phyloP scores from a whole-genome alignment of 2,113 vertebrate genomes.

The Lamprotornis superbus region DNA sequence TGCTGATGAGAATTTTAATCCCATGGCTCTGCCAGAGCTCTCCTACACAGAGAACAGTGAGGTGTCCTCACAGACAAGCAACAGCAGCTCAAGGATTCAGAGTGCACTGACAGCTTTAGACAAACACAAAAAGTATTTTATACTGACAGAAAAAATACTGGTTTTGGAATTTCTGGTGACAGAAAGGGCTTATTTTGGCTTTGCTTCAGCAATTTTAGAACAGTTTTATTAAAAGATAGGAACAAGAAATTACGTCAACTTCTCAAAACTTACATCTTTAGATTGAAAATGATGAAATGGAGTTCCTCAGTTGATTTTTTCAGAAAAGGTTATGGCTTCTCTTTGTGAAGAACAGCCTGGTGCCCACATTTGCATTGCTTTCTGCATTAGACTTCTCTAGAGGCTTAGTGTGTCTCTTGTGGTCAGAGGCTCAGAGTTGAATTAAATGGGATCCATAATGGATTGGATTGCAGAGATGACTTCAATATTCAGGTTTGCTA shows the following conservation, averaged over 20 bases:
- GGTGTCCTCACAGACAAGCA: background rate
- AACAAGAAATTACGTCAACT: background rate
- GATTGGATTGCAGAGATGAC: background rate
- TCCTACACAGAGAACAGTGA: background rate
- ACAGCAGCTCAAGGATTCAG: background rate
- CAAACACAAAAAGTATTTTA: background rate
- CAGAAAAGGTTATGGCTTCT: background rate
- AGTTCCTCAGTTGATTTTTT: background rate
- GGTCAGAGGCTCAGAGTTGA: background rate
- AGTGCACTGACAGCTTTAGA: background rate
- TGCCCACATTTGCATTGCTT: background rate
- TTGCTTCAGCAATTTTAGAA: background rate
- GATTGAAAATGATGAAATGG: background rate
- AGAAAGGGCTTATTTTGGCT: background rate
- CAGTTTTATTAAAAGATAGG: background rate
- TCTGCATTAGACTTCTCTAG: background rate
- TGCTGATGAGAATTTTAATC: background rate
- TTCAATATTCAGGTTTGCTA: background rate
- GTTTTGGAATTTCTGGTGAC: background rate
- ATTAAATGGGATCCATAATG: background rate
- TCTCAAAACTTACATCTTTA: background rate
- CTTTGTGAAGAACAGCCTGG: background rate
- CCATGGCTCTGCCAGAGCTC: background rate
- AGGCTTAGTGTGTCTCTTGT: background rate
- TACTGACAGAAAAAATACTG: background rate